Base-by-base conservation (phyloP, 2,113 vertebrate genomes). In the Amia ocellicauda region DNA sequence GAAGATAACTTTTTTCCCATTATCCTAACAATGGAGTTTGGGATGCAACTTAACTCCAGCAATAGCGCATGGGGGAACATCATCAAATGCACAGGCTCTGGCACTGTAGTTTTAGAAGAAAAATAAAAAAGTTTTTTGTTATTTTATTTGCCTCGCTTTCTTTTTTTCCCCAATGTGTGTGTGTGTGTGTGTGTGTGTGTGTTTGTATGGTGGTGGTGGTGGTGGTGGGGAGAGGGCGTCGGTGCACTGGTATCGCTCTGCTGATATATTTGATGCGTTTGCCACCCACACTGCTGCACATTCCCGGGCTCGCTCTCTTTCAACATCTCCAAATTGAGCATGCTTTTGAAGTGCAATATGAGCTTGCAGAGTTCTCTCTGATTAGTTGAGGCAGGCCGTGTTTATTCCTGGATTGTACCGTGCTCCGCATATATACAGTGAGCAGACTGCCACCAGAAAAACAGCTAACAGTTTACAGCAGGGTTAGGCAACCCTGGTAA, bases 1-100 rank as follows among this genome's bases (percentile, higher is more conserved):
- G 88, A 89, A 90, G 88, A 87, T 88, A 88, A 87, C 83, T 87
- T 87, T n/a, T n/a, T 88, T 85, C 83, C 83, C 84, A 88, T 90
- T 90, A 88, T 78, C 81, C 81, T 82, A 80, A 89, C 84, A 86
- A 87, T 85, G 73, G 79, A 62, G 70, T 76, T 74, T 63, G 80
- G 80, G 81, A 87, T 83, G 79, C 85, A 80, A 81, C 82, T 84
- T 85, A 81, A 85, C 85, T 85, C 69, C 80, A 73, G 72, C 64
- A 62, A 22, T 69, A 78, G 55, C 49, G 47, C 64, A 60, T 23
- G 58, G 28, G 57, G 57, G 64, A 58, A 77, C 61, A 45, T 50
- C 45, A 24, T 31, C 63, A 47, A 66, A 59, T 49, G 24, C 27
- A 80, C 71, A 69, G 74, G 74, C 78, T 76, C 59, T 68, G 75